Evolutionary conservation across 2,797 vertebrate genomes (phyloP).

Genomic region (Danionella dracula): DNA sequence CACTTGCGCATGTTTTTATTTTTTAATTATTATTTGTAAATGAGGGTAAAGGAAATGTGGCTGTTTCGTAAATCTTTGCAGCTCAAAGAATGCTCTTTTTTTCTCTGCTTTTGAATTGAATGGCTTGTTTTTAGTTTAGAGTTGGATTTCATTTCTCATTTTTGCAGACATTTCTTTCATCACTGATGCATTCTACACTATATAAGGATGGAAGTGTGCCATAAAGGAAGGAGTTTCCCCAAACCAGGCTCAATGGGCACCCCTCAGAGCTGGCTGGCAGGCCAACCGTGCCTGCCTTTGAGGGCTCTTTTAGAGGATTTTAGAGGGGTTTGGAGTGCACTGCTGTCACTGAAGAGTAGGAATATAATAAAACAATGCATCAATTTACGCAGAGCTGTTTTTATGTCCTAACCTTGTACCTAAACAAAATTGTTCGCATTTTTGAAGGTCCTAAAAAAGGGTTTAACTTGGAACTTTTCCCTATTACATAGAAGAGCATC

Average conservation of each 20-base stretch:
- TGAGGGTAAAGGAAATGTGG: background rate
- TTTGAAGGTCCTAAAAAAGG: too few species aligned
- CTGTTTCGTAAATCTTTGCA: slow-evolving; percentile 6
- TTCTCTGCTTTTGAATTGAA: slow-evolving; percentile 13
- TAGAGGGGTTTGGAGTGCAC: background rate
- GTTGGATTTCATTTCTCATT: background rate
- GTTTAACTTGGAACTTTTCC: too few species aligned
- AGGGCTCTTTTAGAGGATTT: background rate
- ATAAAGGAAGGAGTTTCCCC: background rate
- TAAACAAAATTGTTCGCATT: too few species aligned
- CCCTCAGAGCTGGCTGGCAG: background rate
- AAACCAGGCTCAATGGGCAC: background rate
- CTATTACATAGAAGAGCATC: too few species aligned
- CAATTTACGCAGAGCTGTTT: slow-evolving; percentile 1
- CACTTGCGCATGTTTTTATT: slow-evolving; percentile 29
- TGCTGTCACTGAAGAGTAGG: background rate
- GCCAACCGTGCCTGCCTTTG: background rate
- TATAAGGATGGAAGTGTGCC: background rate
- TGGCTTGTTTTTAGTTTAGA: background rate
- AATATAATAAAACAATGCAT: background rate
- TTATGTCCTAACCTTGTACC: background rate
- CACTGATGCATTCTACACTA: background rate
- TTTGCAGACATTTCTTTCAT: slow-evolving; percentile 1
- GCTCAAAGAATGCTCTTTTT: background rate
- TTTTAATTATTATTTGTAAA: background rate